phyloP scores from a whole-genome alignment of 2,797 vertebrate species.

The Botia kubotai region DNA sequence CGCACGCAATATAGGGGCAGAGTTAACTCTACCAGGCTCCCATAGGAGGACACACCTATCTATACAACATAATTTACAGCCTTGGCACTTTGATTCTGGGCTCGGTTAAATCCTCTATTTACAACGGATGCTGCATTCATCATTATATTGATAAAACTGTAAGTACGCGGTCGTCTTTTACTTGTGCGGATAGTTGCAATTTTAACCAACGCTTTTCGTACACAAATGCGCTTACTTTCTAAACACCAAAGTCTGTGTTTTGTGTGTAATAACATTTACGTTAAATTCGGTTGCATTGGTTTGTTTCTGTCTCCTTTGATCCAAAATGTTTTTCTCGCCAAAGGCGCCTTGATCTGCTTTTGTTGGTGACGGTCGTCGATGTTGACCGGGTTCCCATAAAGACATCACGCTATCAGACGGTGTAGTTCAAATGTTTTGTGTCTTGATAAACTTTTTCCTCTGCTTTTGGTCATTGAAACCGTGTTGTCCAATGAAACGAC shows the following conservation, averaged over 20 bases:
- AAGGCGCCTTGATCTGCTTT: too few species aligned
- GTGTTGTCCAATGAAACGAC: not conserved
- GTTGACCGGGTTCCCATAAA: not conserved
- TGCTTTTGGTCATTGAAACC: not conserved
- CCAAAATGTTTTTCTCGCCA: too few species aligned
- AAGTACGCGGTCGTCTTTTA: not conserved
- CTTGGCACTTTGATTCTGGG: not conserved
- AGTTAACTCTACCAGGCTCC: not conserved
- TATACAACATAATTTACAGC: not conserved
- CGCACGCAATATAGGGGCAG: not conserved
- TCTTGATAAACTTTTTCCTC: not conserved
- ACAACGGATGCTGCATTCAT: not conserved
- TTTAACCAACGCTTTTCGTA: too few species aligned
- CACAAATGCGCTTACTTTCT: too few species aligned
- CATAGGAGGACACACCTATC: not conserved
- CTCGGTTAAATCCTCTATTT: not conserved
- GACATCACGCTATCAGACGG: not conserved
- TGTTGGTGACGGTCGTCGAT: too few species aligned
- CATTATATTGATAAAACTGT: not conserved
- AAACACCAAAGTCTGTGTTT: too few species aligned
- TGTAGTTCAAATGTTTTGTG: not conserved
- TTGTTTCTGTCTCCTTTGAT: too few species aligned
- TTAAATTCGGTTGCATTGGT: too few species aligned
- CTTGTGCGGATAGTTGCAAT: conserved; percentile 62
- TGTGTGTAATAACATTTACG: too few species aligned